A percentile compares a stretch with the other conserved stretches of the same genome.
These are phyloP conservation scores for Brachymystax lenok DNA, from an alignment of 2,797 vertebrate species.

Conservation along the genomic window DNA sequence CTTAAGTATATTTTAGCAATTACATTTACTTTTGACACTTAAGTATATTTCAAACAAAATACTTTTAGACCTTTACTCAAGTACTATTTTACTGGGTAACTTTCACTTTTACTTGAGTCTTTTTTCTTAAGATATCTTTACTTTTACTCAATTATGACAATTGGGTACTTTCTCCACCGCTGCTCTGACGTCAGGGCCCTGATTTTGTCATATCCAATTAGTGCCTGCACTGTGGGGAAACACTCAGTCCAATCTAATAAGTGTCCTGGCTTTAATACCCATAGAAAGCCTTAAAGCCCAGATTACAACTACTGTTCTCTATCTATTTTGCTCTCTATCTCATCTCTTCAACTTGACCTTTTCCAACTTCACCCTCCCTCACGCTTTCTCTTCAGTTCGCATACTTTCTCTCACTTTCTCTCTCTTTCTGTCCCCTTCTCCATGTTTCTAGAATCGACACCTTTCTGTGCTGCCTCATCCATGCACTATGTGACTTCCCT, in stretches of 20 bases:
- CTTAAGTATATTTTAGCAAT: too few species aligned
- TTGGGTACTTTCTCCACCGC: too few species aligned
- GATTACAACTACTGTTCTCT: slow-evolving; percentile 51
- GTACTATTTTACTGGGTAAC: too few species aligned
- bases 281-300: slow-evolving; percentile 52
- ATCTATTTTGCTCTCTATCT: background rate
- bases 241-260: slow-evolving; percentile 53
- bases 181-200: slow-evolving; percentile 39
- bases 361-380: background rate
- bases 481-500: background rate
- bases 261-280: slow-evolving; percentile 29
- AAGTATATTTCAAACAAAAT: too few species aligned
- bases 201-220: slow-evolving; percentile 70
- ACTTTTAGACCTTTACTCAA: too few species aligned
- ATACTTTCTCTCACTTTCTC: slow-evolving; percentile 2
- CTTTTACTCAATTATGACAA: too few species aligned
- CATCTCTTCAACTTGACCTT: slow-evolving; percentile 5
- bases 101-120: too few species aligned
- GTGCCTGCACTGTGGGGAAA: slow-evolving; percentile 42
- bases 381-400: background rate
- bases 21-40: too few species aligned
- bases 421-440: background rate
- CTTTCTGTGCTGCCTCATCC: background rate
- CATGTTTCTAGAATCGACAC: background rate
- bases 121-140: too few species aligned